Percentiles rank a stretch among this genome's conserved stretches.
Evolutionary conservation across 2,113 vertebrate genomes (phyloP).

Genomic region (Oreochromis niloticus): DNA sequence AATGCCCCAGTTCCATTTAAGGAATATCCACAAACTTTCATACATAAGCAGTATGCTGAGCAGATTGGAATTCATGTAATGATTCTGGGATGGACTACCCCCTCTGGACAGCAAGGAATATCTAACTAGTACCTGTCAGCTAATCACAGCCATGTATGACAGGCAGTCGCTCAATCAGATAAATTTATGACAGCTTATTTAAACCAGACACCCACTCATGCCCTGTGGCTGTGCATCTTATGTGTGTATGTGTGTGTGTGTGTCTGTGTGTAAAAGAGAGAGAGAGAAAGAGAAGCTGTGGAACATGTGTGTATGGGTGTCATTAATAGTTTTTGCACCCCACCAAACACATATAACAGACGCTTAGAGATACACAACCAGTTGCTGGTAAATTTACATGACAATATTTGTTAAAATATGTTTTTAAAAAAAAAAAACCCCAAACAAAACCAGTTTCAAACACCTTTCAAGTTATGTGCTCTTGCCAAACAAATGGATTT

Average conservation of each 20-base stretch:
- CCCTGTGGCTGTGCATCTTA: neutral
- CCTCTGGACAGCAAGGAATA: neutral
- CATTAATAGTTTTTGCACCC: neutral
- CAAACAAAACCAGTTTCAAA: neutral
- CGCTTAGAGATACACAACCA: neutral
- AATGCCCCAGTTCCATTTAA: neutral
- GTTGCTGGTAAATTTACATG: neutral
- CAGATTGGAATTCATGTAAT: neutral
- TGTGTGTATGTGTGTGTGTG: neutral
- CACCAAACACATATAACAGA: neutral
- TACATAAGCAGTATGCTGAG: neutral
- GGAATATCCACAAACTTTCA: neutral
- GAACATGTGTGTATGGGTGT: neutral
- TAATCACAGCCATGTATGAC: conserved; percentile 25
- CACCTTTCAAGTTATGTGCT: neutral
- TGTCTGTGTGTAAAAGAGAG: neutral
- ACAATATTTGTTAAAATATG: neutral
- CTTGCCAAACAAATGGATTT: neutral
- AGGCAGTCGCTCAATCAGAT: conserved; percentile 27
- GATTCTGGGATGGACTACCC: neutral
- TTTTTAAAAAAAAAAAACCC: rapidly evolving
- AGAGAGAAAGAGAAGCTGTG: neutral
- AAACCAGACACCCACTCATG: neutral
- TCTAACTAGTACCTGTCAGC: conserved; percentile 29
- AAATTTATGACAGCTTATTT: conserved; percentile 25